A percentile compares a stretch with the other conserved stretches of the same genome.
Conservation (phyloP, 2,888 invertebrate species). For the Catonia carolina region DNA sequence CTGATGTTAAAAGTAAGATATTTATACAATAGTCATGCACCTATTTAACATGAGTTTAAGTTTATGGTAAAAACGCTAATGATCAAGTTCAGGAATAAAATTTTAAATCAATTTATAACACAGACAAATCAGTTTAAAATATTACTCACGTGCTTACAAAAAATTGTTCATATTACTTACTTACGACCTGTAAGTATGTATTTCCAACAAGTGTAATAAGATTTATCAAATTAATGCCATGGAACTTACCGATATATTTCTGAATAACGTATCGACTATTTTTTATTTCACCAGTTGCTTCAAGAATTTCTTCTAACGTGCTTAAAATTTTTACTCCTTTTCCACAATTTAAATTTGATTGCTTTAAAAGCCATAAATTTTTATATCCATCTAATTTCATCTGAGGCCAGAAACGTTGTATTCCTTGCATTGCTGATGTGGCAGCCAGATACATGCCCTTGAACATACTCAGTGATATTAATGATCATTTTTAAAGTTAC, state of each 20-base stretch:
- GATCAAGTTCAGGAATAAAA: too few species aligned
- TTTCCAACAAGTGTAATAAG: too few species aligned
- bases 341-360: conserved; percentile 88
- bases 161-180: too few species aligned
- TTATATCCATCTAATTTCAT: conserved; percentile 74
- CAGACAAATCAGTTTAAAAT: too few species aligned
- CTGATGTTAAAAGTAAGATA: too few species aligned
- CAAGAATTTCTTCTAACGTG: conserved; percentile 75
- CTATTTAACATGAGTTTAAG: too few species aligned
- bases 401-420: conserved; percentile 72
- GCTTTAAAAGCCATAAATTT: conserved; percentile 93
- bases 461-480: conserved; percentile 39
- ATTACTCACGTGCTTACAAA: too few species aligned
- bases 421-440: conserved; percentile 55
- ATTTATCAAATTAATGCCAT: too few species aligned
- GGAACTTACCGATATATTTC: conserved; percentile 82
- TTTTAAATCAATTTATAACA: too few species aligned
- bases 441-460: conserved; percentile 50
- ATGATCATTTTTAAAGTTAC: conserved; percentile 38
- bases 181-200: too few species aligned
- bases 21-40: too few species aligned
- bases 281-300: conserved; percentile 43
- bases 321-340: conserved; percentile 83
- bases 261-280: conserved; percentile 79
- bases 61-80: too few species aligned